A percentile compares a stretch with the other conserved stretches of the same genome.
Conservation (phyloP, 1,140 invertebrate species). For the Caerostris extrusa region DNA sequence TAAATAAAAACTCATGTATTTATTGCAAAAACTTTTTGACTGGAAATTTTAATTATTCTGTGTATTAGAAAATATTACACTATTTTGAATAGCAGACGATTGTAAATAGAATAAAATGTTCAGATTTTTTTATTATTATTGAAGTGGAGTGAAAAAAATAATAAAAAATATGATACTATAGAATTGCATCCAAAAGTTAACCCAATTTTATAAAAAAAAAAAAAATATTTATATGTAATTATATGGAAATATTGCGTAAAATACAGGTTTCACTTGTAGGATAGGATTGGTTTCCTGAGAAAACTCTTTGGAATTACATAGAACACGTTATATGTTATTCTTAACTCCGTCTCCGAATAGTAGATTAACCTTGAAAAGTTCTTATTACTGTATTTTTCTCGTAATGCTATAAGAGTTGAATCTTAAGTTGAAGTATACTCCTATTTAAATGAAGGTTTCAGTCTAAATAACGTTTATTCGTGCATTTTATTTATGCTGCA, state of each 20-base stretch:
- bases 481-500: neutral
- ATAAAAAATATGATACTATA: no score
- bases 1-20: no score
- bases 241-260: neutral
- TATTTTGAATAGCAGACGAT: no score
- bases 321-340: neutral
- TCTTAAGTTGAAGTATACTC: neutral
- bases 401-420: neutral
- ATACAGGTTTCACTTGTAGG: neutral
- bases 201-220: no score
- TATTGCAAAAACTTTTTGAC: no score
- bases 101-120: no score
- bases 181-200: no score
- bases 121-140: no score
- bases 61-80: no score
- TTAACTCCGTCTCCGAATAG: neutral
- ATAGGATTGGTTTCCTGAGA: neutral
- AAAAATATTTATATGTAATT: neutral
- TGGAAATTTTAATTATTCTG: no score
- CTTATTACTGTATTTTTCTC: neutral
- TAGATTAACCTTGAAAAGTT: neutral
- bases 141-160: no score
- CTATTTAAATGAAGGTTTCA: neutral
- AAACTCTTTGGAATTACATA: neutral
- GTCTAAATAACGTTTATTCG: neutral